Base-by-base conservation (phyloP, 1,140 invertebrate species). In the Apolygus lucorum region DNA sequence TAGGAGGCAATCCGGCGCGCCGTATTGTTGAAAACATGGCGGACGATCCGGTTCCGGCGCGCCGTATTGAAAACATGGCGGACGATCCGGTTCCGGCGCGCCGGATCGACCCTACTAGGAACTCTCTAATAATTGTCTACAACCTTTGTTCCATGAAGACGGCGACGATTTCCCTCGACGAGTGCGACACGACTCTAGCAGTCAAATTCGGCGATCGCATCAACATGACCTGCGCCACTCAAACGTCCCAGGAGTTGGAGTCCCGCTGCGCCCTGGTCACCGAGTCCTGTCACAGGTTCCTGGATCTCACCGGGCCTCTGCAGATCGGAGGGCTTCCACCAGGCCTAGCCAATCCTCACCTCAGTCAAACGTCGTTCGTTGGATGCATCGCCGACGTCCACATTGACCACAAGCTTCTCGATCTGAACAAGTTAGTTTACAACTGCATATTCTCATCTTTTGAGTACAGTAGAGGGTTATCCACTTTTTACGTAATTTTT, bases 291-390 rank as follows among this genome's bases (percentile, higher is more conserved):
- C 92, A 97, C 77, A 85, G 96, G 59, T 96, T 97, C 76, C 78
- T 99, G 24, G 97, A 99, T 79, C 79, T 99, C 1, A 97, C 94
- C 0, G 95, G 96, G 1, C 96, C 96, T 0, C 78, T 99, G 8
- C 95, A 98, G 78, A 80, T 99, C 22, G 97, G 97, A 1, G 96
- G 96, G 0, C 78, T 98, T 1, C 95, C 96, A 0, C 82, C 88
- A 2, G 87, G 93, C 13, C 90, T 89, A 0, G 86, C 1, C 88
- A 84, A 72, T 80, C 78, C 28, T 76, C 77, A 26, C 95, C 93
- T 74, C 92, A 92, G 76, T 85, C 95, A 1, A 82, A 87, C 63
- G 92, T 90, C 75, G 88, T 98, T 90, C 76, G 82, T 90, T 0
- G 96, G 96, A 0, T 98, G 96, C 78, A 93, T 98, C 71, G 88